A percentile compares a stretch with the other conserved stretches of the same genome.
Evolutionary conservation across 2,113 vertebrate species (phyloP).

Genomic region (Stictonetta naevosa): DNA sequence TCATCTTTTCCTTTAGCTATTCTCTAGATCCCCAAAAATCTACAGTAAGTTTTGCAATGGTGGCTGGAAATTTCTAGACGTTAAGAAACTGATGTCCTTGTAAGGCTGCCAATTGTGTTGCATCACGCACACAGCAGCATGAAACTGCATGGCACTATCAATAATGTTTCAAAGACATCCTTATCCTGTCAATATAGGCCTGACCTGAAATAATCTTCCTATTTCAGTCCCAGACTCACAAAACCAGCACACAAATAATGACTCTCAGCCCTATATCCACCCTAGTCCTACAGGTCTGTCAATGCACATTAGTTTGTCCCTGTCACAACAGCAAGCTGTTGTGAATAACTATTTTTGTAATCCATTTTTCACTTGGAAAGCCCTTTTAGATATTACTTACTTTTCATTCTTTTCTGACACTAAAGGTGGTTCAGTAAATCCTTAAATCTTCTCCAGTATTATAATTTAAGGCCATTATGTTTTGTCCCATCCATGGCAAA

Average conservation of each 20-base stretch:
- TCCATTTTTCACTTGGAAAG: conserved; percentile 33
- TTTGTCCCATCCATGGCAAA: neutral
- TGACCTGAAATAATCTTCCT: conserved; percentile 43
- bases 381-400: neutral
- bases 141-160: conserved; percentile 35
- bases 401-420: neutral
- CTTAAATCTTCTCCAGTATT: neutral
- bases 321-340: neutral
- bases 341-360: neutral
- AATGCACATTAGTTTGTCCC: neutral
- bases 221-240: conserved; percentile 5
- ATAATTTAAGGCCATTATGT: neutral
- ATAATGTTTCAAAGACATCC: conserved; percentile 24
- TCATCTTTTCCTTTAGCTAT: neutral
- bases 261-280: neutral
- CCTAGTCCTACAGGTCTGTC: neutral
- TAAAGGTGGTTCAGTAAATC: neutral
- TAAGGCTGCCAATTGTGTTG: conserved; percentile 63
- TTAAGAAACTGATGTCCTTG: conserved; percentile 72
- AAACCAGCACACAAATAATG: neutral
- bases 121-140: neutral
- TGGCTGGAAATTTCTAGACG: conserved; percentile 45
- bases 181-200: conserved; percentile 58
- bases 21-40: neutral
- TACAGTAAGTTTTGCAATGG: conserved; percentile 41